Base-by-base conservation (phyloP, 2,888 invertebrate genomes). In the Taphrorychus bicolor region DNA sequence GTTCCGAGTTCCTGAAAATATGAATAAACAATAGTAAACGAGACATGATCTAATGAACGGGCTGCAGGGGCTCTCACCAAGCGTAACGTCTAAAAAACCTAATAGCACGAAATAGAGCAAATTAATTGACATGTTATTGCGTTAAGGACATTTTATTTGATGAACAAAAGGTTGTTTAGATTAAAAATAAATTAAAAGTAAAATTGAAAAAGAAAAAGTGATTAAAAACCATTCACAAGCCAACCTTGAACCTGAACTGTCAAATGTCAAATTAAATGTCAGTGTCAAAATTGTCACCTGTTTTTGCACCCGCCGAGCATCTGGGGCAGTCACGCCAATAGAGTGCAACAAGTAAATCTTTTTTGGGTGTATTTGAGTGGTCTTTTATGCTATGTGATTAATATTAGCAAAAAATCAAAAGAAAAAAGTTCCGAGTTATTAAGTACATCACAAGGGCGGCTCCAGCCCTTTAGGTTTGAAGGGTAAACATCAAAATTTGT, bases 1-100 rank as follows among this genome's bases (percentile, higher is more conserved):
- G 66, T 72, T 73, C 70, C 77, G 67, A 69, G 78, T 75, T 73
- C 77, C 78, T 78, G 53, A 68, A 76, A 62, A 16, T 48, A 42
- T 7, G 16, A 11, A 5, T 22, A 11, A 21, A 9, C 5, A 41
- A 4, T 57, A 18, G 42, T 18, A 17, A 40, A 18, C 9, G 7
- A 18, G 19, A n/a, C 14, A 11, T 14, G 16, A 16, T 14, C 32
- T 17, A 21, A 16, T 16, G 14, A 11, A n/a, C 4, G 17, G 19
- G 2, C 5, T 41, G n/a, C n/a, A 23, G 17, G 7, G 16, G 5
- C 5, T 16, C 74, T 76, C 71, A 75, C 76, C 74, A 73, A 69
- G 69, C 67, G 66, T 61, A 64, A 59, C 58, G 58, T 32, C 54
- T 64, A 73, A 53, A 59, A 75, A 66, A 62, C 70, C 69, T 75